These are phyloP conservation scores for Phalacrocorax pelagicus DNA, from an alignment of 2,113 vertebrate species.

Conservation along the genomic window DNA sequence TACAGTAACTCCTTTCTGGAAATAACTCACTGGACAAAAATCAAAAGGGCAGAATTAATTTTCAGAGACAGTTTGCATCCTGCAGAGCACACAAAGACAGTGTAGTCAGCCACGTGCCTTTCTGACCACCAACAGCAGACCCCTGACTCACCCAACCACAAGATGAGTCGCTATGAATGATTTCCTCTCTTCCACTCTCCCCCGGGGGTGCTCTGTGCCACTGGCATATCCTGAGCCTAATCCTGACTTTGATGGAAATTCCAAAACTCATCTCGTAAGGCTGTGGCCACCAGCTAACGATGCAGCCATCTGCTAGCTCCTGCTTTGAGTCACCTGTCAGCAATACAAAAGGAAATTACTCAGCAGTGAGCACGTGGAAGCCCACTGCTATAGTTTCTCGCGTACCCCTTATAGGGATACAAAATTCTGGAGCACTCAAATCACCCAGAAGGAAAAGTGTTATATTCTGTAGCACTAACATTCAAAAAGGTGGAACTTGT, in stretches of 20 bases:
- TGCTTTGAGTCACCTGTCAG: conserved; percentile 76
- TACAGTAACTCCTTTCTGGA: conserved; percentile 78
- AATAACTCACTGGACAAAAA: conserved; percentile 73
- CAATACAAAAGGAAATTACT: conserved; percentile 70
- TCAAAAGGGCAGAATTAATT: conserved; percentile 32
- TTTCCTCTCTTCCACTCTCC: conserved; percentile 63
- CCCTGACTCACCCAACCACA: conserved; percentile 71
- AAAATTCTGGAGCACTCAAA: neutral
- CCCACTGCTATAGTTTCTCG: conserved; percentile 26
- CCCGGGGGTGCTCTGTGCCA: neutral
- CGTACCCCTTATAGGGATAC: conserved; percentile 21
- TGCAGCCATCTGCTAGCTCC: conserved; percentile 31
- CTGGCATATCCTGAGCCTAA: conserved; percentile 8
- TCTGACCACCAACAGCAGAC: conserved; percentile 61
- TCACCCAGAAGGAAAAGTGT: conserved; percentile 15
- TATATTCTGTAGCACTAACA: neutral
- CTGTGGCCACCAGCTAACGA: conserved; percentile 24
- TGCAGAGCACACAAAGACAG: conserved; percentile 53
- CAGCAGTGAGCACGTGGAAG: conserved; percentile 60
- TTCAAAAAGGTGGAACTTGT: neutral
- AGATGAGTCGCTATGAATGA: conserved; percentile 63
- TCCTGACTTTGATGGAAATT: conserved; percentile 50
- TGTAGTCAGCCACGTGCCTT: conserved; percentile 64
- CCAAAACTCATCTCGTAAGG: conserved; percentile 44
- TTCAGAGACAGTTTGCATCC: conserved; percentile 51